Evolutionary conservation across 2,888 invertebrate genomes (phyloP).

Genomic region (Melieria crassipennis): DNA sequence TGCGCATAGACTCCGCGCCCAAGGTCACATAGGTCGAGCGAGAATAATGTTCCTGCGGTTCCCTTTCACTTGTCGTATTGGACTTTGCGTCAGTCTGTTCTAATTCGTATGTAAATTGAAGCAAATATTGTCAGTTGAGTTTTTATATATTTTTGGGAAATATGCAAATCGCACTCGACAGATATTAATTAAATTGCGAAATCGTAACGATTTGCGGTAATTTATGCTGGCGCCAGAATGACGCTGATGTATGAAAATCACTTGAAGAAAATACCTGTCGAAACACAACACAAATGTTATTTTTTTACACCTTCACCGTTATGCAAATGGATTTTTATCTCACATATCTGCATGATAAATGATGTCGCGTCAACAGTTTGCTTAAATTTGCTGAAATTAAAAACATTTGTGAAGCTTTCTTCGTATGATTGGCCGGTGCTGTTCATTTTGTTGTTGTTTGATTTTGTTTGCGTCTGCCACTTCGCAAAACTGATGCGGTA

Average conservation of each 20-base stretch:
- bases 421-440: neutral
- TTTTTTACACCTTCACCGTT: slow-evolving; percentile 1
- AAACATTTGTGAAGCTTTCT: neutral
- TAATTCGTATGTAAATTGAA: slow-evolving; percentile 30
- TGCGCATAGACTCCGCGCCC: too few relatives aligned
- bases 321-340: neutral
- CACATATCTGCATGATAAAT: neutral
- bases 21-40: too few relatives aligned
- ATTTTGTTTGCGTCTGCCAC: neutral
- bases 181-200: neutral
- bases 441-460: neutral
- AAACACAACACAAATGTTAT: too few relatives aligned
- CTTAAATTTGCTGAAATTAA: neutral
- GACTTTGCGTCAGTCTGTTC: slow-evolving; percentile 8
- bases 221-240: slow-evolving; percentile 27
- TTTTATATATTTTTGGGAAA: slow-evolving; percentile 15
- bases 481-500: too few relatives aligned
- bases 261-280: neutral
- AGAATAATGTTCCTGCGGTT: too few relatives aligned
- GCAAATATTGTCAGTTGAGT: slow-evolving; percentile 19
- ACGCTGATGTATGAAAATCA: slow-evolving; percentile 8
- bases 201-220: neutral
- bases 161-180: slow-evolving; percentile 15
- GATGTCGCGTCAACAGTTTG: neutral
- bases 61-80: neutral